Conservation (phyloP, 2,797 vertebrate species). For the Sphaeramia orbicularis region DNA sequence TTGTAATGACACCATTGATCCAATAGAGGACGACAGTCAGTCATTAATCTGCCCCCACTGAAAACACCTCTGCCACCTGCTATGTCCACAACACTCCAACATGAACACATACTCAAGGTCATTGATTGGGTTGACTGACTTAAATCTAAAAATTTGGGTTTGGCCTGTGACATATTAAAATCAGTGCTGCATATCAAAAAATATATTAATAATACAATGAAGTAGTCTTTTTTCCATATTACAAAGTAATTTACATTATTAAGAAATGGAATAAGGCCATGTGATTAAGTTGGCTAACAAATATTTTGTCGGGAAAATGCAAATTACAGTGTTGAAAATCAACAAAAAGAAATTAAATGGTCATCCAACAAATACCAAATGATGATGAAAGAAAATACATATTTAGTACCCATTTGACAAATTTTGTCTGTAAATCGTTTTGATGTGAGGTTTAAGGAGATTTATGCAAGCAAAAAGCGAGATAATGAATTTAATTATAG, state of each 20-base stretch:
- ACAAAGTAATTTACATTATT: background rate
- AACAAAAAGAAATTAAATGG: too few relatives aligned
- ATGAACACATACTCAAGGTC: background rate
- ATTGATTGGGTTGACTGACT: background rate
- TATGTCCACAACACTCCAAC: background rate
- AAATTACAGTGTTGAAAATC: too few relatives aligned
- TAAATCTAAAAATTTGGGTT: background rate
- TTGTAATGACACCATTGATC: constrained; percentile 12
- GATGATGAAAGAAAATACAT: background rate
- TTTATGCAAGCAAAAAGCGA: constrained; percentile 6
- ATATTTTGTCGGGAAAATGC: too few relatives aligned
- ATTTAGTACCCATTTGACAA: background rate
- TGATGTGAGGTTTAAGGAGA: background rate
- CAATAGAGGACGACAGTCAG: constrained; percentile 68
- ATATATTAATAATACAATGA: background rate
- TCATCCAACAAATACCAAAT: too few relatives aligned
- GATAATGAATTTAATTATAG: constrained; percentile 2
- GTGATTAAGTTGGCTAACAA: too few relatives aligned
- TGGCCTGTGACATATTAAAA: background rate
- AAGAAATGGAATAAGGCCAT: too few relatives aligned
- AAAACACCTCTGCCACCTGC: constrained; percentile 40
- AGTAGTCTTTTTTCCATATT: background rate
- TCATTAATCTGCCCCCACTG: constrained; percentile 1
- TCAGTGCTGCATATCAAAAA: background rate
- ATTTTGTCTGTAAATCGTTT: background rate